phyloP scores from a whole-genome alignment of 2,113 vertebrate genomes.

The Mus musculus region DNA sequence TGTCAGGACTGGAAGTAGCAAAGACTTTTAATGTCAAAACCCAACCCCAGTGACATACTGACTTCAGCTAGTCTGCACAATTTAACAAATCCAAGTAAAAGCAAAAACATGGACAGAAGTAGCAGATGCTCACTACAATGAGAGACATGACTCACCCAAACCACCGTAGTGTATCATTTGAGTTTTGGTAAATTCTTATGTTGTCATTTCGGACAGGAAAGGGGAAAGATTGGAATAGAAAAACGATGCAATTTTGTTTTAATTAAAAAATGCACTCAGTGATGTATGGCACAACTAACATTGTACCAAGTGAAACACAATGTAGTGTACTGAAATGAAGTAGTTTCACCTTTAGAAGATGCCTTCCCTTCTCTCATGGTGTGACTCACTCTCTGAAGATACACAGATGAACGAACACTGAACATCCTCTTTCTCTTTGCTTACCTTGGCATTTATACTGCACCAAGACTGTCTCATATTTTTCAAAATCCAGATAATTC shows the following conservation, averaged over 20 bases:
- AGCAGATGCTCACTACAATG: background rate
- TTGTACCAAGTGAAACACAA: background rate
- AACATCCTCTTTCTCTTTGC: background rate
- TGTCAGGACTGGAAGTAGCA: background rate
- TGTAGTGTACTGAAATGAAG: background rate
- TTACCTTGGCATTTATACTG: background rate
- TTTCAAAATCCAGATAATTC: background rate
- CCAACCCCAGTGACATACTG: background rate
- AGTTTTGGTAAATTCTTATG: background rate
- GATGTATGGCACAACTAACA: background rate
- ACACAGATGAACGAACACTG: background rate
- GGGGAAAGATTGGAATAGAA: background rate
- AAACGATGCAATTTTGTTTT: background rate
- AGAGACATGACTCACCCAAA: background rate
- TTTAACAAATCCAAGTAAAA: background rate
- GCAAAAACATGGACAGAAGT: background rate
- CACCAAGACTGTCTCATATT: no score
- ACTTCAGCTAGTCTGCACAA: background rate
- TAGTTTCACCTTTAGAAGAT: background rate
- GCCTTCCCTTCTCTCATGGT: rapidly evolving
- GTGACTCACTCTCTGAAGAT: no score
- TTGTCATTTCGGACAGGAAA: background rate
- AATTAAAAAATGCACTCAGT: background rate
- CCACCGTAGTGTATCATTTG: background rate
- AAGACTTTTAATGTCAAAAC: background rate